Evolutionary conservation across 2,113 vertebrate species (phyloP), one percentile per base, ranked within the genome.

Genomic region (Erythrocercus mccallii): DNA sequence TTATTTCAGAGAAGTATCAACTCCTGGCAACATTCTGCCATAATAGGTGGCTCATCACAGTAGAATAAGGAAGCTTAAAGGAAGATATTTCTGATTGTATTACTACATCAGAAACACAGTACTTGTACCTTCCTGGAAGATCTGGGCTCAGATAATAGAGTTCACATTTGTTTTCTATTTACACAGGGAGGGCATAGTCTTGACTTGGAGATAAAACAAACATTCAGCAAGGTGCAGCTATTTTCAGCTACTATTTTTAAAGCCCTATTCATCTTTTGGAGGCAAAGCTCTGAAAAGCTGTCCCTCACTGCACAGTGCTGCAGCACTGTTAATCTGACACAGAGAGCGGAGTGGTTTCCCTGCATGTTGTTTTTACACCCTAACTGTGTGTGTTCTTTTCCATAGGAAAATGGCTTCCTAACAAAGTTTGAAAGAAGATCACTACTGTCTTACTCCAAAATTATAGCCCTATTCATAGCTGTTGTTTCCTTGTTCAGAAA

Each of bases 341-440:
- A 60, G 7, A 33, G 11, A 40, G 14, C 8, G 15, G 7, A 40
- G 30, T 1, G 2, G 8, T 64, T 83, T 56, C 71, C 44, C n/a
- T 22, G 9, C 22, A 3, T 0, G 4, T 4, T 60, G 66, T 45
- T 86, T 83, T 48, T 18, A 33, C 78, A 31, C 19, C 57, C 82
- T 96, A 48, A 91, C 35, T 40, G 10, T 81, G 71, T 0, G 0
- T 86, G 8, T 69, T 97, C 45, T 79, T 74, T 87, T 40, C 86
- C 60, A 31, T 11, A 98, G 98, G 98, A 98, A 94, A 95, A 98
- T 3, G 97, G 98, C 58, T 98, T 98, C 74, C 90, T 97, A 38
- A 94, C 68, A 5, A 98, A 97, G 84, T 98, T 98, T 90, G 97
- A 98, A 91, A 94, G 95, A 76, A 92, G 80, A 53, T 88, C 95